Base-by-base conservation (phyloP, 2,888 invertebrate genomes). In the Pardosa pseudoannulata region DNA sequence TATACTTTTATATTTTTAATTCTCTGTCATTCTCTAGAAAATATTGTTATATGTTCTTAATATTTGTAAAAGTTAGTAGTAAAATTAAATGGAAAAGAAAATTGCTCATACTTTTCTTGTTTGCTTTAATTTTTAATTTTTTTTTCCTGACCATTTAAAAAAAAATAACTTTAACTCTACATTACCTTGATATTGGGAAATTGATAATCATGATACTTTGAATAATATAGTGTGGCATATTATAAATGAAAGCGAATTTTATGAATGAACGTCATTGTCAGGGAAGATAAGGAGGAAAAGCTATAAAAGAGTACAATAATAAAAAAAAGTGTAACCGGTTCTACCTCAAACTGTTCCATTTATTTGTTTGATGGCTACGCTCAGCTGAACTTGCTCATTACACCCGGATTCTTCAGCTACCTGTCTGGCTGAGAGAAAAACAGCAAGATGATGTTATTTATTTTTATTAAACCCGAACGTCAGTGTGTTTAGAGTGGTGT, bases 301-400 rank as follows among this genome's bases (percentile, higher is more conserved):
- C 6, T 31, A 19, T 29, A 65, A 29, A 2, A 2, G 28, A 32
- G n/a, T n/a, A 19, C 9, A 11, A 19, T 3, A 19, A 36, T 5
- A 19, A 19, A 1, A 36, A 16, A 19, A 67, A 32, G 79, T 72
- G 65, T 65, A 72, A 79, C 79, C 79, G 79, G 79, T 79, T 79
- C 64, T 64, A 65, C 67, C 79, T 31, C 78, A 78, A 78, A 68
- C 78, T 68, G 71, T 79, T 72, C 64, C 64, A 64, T 39, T 64
- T 62, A 71, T 56, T 50, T 78, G 62, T 31, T 62, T 79, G 70
- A 19, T 56, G 41, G 80, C 80, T 56, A 80, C 80, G 80, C 73
- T 80, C 73, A 74, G 80, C 41, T 73, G 73, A 67, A 73, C 73
- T 80, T 80, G 73, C 80, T 74, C 80, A 80, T 73, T 74, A 73